phyloP scores from a whole-genome alignment of 2,113 vertebrate species.

The Ariopsis seemanni region DNA sequence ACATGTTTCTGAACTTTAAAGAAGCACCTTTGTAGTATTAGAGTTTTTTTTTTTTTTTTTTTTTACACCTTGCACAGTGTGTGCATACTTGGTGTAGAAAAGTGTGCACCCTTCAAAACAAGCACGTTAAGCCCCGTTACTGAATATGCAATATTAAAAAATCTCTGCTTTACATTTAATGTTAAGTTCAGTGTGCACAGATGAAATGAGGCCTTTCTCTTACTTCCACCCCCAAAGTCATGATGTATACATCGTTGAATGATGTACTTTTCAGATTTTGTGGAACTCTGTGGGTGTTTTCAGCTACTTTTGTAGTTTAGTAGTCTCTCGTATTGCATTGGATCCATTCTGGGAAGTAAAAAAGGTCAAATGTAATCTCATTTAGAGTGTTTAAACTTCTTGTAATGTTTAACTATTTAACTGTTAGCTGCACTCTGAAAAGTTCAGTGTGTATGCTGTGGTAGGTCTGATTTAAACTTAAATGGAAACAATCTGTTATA shows the following conservation, averaged over 20 bases:
- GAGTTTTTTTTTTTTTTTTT: no score
- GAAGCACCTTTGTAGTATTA: background rate
- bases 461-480: no score
- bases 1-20: background rate
- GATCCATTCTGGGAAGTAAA: slow-evolving; percentile 1
- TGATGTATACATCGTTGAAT: background rate
- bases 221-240: background rate
- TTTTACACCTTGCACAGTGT: background rate
- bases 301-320: background rate
- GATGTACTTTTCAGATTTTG: background rate
- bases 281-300: background rate
- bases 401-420: background rate
- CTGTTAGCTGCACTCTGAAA: background rate
- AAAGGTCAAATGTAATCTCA: background rate
- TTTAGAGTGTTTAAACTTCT: background rate
- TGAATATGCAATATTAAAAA: background rate
- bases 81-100: background rate
- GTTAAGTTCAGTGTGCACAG: background rate
- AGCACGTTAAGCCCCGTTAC: background rate
- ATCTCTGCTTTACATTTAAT: background rate
- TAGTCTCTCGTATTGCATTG: background rate
- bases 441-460: no score
- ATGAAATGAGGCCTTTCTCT: background rate
- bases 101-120: background rate
- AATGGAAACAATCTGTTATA: no score